A percentile compares a stretch with the other conserved stretches of the same genome.
These are phyloP conservation scores for Peromyscus californicus DNA, from an alignment of 2,113 vertebrate genomes.

Conservation along the genomic window DNA sequence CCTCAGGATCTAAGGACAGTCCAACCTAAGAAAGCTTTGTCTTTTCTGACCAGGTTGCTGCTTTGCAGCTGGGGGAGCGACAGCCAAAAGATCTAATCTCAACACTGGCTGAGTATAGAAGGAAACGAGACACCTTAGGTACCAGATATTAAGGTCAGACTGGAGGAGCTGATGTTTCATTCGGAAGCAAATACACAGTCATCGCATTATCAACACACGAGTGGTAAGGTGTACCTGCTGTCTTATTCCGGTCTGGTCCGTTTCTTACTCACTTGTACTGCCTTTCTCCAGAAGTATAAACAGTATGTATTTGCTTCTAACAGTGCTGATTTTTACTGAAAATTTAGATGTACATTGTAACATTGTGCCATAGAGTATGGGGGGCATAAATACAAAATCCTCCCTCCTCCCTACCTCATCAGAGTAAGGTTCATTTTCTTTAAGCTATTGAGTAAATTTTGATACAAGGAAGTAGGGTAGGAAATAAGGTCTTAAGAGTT, in stretches of 20 bases:
- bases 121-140: constrained; percentile 66
- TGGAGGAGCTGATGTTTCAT: constrained; percentile 61
- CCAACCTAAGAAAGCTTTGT: constrained; percentile 77
- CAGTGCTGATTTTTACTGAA: constrained; percentile 46
- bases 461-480: background rate
- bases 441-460: constrained; percentile 20
- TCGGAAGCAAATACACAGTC: constrained; percentile 70
- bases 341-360: constrained; percentile 31
- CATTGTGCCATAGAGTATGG: background rate
- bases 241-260: constrained; percentile 42
- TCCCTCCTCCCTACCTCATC: background rate
- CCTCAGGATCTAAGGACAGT: constrained; percentile 64
- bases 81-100: constrained; percentile 80
- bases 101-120: constrained; percentile 40
- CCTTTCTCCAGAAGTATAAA: constrained; percentile 39
- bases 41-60: constrained; percentile 66
- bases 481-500: constrained; percentile 18
- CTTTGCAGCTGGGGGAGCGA: constrained; percentile 65
- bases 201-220: constrained; percentile 20
- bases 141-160: constrained; percentile 62
- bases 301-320: constrained; percentile 44
- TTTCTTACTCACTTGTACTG: background rate
- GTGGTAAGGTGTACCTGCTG: constrained; percentile 39
- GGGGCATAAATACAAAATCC: background rate
- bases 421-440: constrained; percentile 38